phyloP scores from a whole-genome alignment of 2,797 vertebrate genomes.

The Eulemur rubriventer region DNA sequence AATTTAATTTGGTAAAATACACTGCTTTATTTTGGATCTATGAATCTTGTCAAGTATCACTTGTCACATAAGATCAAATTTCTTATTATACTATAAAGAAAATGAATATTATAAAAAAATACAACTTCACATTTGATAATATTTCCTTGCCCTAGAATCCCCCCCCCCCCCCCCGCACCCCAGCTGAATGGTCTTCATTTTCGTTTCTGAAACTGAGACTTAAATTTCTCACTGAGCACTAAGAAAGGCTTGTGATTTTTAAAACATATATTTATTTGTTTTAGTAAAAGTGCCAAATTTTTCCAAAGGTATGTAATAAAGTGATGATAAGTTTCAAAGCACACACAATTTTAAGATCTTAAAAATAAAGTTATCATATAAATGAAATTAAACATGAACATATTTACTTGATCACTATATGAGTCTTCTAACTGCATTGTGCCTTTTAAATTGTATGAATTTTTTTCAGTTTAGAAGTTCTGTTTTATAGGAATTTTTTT shows the following conservation, averaged over 20 bases:
- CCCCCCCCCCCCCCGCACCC: background rate
- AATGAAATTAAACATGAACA: rapidly evolving
- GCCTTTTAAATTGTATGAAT: background rate
- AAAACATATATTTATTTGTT: background rate
- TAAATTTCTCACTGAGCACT: background rate
- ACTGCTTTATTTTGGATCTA: background rate
- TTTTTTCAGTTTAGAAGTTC: constrained; percentile 47
- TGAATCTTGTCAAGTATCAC: background rate
- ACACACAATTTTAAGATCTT: background rate
- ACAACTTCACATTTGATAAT: background rate
- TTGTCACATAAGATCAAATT: background rate
- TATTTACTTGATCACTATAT: background rate
- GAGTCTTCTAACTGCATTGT: background rate
- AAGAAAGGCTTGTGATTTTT: background rate
- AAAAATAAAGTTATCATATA: background rate
- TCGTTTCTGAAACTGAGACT: background rate
- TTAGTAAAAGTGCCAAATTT: background rate
- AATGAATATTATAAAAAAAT: constrained; percentile 6
- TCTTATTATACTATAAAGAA: background rate
- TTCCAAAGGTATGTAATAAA: background rate
- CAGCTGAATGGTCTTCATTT: background rate
- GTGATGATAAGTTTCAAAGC: background rate
- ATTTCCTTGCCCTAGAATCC: too few relatives aligned
- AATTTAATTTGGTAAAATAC: background rate
- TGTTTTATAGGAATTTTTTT: constrained; percentile 63